Evolutionary conservation across 2,113 vertebrate species (phyloP), one percentile per base, ranked within the genome.

Genomic region (Macrotus californicus): DNA sequence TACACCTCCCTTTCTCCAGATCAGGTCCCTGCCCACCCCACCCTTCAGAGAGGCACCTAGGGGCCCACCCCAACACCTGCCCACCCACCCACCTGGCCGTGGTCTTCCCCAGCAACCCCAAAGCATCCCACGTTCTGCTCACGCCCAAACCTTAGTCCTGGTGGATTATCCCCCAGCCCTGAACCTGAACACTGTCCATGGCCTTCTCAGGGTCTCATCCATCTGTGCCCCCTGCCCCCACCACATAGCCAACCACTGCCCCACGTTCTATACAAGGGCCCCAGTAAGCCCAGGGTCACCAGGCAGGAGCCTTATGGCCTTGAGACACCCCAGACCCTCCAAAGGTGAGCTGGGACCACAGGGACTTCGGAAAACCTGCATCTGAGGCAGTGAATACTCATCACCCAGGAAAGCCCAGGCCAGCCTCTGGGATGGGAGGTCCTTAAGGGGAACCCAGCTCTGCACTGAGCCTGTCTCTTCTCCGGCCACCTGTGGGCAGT

Each of bases 111-210:
- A 48, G 50, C 29, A 50, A 18, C 70, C 80, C 6, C 3, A 12
- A 12, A 48, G n/a, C 29, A 48, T 0, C 14, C 64, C 24, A 72
- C 5, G 3, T 2, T 36, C 26, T 31, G 48, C 15, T 86, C 48
- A 89, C 5, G 7, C 2, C n/a, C 41, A 54, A 8, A 29, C 59
- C 50, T 64, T 2, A 34, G 56, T 12, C 69, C 36, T 1, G 2
- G 31, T 0, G 0, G 14, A 73, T 11, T 2, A 3, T 4, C 43
- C n/a, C 39, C 9, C 75, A 31, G 24, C 13, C 15, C 39, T 15
- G 6, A 41, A 24, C 48, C 39, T 41, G 3, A 67, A 69, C 34
- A 61, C 56, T 39, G 56, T 15, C 46, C 54, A 66, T 36, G 3
- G 48, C 29, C 14, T 7, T 8, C 19, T 4, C 6, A 75, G 50